Conservation (phyloP, 2,797 vertebrate genomes). For the Fratercula arctica region DNA sequence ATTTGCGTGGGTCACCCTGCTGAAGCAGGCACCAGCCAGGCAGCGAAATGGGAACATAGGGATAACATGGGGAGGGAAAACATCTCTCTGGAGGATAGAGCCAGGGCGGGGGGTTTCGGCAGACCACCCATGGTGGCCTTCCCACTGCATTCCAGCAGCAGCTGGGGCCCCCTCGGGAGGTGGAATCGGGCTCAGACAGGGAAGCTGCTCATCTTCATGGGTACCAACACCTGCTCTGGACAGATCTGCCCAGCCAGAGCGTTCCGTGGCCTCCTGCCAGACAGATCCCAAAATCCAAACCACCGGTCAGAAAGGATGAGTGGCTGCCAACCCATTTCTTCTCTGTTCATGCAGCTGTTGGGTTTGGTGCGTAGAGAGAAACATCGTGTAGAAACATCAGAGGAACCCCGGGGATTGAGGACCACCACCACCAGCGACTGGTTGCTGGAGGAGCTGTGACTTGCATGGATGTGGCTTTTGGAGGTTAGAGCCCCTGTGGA, state of each 20-base stretch:
- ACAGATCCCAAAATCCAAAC: neutral
- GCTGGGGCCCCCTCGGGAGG: neutral
- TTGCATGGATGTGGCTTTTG: accelerated
- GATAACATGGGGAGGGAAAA: neutral
- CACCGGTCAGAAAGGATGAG: accelerated
- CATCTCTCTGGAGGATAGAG: neutral
- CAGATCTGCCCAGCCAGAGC: accelerated
- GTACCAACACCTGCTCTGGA: neutral
- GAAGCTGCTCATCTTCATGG: neutral
- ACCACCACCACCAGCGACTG: neutral
- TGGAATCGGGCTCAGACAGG: accelerated
- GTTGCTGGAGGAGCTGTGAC: neutral
- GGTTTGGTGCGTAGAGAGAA: neutral
- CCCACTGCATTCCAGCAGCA: neutral
- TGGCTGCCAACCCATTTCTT: neutral
- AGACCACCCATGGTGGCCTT: neutral
- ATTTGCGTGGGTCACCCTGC: accelerated
- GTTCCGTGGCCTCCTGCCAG: neutral
- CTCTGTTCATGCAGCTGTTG: neutral
- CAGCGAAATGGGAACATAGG: neutral
- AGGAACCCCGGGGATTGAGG: neutral
- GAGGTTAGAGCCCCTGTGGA: neutral
- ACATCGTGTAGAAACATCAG: neutral
- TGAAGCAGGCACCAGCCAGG: accelerated
- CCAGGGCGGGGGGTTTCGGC: neutral